phyloP scores from a whole-genome alignment of 2,888 invertebrate genomes.

The Cataglyphis altisquamis region DNA sequence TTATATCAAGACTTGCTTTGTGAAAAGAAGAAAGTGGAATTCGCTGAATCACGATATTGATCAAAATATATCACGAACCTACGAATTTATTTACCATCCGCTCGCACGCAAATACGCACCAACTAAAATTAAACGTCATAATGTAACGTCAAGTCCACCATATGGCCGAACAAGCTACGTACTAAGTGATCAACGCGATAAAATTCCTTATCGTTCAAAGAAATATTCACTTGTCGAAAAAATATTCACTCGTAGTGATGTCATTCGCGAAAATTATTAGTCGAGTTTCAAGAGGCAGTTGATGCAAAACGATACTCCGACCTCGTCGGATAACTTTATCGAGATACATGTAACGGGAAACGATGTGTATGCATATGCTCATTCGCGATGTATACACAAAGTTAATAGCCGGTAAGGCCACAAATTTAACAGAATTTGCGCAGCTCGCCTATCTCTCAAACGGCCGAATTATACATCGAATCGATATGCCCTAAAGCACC shows the following conservation, averaged over 20 bases:
- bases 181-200: background rate
- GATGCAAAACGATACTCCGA: background rate
- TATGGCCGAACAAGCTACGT: conserved; percentile 1
- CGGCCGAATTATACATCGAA: conserved; percentile 16
- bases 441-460: background rate
- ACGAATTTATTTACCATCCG: background rate
- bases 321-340: conserved; percentile 7
- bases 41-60: background rate
- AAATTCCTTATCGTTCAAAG: conserved; percentile 8
- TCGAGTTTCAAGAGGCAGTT: conserved; percentile 1
- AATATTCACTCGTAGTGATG: conserved; percentile 7
- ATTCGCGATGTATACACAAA: background rate
- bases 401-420: conserved; percentile 14
- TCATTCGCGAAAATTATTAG: conserved; percentile 27
- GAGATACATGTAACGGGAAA: conserved; percentile 8
- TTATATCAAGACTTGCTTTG: background rate
- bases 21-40: background rate
- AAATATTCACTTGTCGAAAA: no score
- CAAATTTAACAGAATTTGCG: conserved; percentile 41
- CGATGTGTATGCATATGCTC: background rate
- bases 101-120: background rate
- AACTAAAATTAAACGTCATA: conserved; percentile 37
- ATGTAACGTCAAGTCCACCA: conserved; percentile 22
- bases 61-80: background rate
- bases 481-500: conserved; percentile 30